Evolutionary conservation across 1,140 invertebrate genomes (phyloP).

Genomic region (Orchestia grillus): DNA sequence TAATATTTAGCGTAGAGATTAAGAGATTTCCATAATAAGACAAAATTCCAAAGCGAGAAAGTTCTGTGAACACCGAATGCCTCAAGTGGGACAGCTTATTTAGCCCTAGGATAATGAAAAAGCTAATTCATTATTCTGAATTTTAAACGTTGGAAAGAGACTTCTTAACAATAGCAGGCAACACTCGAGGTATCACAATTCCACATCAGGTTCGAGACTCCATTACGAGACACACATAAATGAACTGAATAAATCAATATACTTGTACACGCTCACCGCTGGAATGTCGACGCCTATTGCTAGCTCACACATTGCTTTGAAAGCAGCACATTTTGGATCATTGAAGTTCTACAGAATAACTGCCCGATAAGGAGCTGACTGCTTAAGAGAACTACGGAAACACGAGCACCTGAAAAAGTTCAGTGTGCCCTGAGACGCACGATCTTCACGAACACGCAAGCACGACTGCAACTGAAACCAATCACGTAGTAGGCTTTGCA

Average conservation of each 20-base stretch:
- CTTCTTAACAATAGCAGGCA: not conserved
- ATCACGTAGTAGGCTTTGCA: not conserved
- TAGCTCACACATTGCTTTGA: not conserved
- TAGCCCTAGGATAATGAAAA: not conserved
- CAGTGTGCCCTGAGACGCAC: not conserved
- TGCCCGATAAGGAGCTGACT: not conserved
- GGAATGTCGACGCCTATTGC: not conserved
- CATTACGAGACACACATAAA: not conserved
- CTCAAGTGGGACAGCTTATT: not conserved
- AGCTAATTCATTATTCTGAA: not conserved
- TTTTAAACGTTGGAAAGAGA: not conserved
- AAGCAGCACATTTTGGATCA: not conserved
- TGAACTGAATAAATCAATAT: not conserved
- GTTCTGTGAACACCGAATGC: not conserved
- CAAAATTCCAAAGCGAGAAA: not conserved
- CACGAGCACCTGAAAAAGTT: not conserved
- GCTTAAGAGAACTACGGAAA: not conserved
- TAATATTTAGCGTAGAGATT: not conserved
- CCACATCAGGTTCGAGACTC: not conserved
- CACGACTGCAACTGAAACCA: not conserved
- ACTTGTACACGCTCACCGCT: not conserved
- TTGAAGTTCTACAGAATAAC: not conserved
- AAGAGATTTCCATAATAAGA: not conserved
- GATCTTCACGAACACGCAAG: not conserved
- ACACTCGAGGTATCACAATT: not conserved